phyloP scores from a whole-genome alignment of 2,113 vertebrate species.

The Redunca redunca region DNA sequence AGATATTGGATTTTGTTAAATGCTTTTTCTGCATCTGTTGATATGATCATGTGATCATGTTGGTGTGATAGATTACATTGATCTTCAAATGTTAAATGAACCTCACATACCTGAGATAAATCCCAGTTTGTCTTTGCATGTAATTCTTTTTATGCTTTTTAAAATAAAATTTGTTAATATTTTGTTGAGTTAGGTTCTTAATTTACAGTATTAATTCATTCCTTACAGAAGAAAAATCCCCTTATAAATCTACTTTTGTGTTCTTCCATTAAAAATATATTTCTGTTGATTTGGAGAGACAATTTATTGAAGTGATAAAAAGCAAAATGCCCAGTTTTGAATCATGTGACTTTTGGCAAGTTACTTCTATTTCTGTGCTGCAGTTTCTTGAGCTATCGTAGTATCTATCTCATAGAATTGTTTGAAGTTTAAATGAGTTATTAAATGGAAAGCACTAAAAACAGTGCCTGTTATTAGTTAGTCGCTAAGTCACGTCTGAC shows the following conservation, averaged over 20 bases:
- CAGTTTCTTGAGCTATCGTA: neutral
- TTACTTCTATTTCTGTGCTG: neutral
- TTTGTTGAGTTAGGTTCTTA: neutral
- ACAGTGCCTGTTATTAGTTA: neutral
- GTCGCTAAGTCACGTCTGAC: neutral
- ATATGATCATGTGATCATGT: neutral
- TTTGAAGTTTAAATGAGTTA: neutral
- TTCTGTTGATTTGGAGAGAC: neutral
- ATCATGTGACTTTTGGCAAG: neutral
- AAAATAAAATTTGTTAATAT: neutral
- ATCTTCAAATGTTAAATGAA: neutral
- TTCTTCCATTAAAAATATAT: neutral
- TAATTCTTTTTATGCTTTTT: neutral
- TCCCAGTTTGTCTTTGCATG: neutral
- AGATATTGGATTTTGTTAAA: neutral
- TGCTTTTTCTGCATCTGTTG: neutral
- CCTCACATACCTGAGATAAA: neutral
- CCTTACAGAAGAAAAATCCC: neutral
- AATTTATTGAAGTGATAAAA: neutral
- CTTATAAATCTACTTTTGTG: neutral
- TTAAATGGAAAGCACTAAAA: neutral
- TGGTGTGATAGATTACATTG: neutral
- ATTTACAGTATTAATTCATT: neutral
- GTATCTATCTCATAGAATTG: neutral
- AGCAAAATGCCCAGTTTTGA: neutral